Conservation (phyloP, 2,797 vertebrate species). For the Rhinella marina region DNA sequence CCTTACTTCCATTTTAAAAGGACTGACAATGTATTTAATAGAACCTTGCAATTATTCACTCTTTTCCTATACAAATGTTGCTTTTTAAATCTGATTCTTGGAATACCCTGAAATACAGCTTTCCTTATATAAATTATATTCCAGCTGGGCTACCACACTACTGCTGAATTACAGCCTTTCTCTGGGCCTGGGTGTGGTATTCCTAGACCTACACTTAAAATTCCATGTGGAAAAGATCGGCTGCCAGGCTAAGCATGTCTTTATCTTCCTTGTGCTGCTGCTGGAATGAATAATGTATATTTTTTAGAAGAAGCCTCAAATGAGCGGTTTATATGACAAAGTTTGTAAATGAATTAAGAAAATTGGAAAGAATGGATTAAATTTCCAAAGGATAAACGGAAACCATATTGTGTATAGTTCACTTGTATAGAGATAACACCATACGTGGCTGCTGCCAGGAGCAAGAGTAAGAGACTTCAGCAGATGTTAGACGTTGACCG, state of each 20-base stretch:
- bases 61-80: neutral
- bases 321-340: too few relatives aligned
- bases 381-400: neutral
- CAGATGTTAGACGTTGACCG: neutral
- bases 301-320: neutral
- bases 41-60: neutral
- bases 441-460: neutral
- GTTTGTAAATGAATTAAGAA: too few relatives aligned
- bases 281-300: slow-evolving; percentile 2
- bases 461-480: neutral
- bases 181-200: slow-evolving; percentile 39
- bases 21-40: neutral
- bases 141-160: slow-evolving; percentile 54
- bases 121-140: slow-evolving; percentile 52
- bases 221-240: slow-evolving; percentile 36
- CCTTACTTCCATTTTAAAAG: too few relatives aligned
- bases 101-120: slow-evolving; percentile 45
- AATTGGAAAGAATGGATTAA: neutral
- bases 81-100: slow-evolving; percentile 25
- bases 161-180: slow-evolving; percentile 55
- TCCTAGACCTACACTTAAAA: slow-evolving; percentile 49
- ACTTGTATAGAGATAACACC: neutral
- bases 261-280: slow-evolving; percentile 20
- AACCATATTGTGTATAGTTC: neutral
- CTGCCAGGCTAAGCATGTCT: slow-evolving; percentile 32